These are phyloP conservation scores for Charina bottae DNA, from an alignment of 2,113 vertebrate genomes.

Conservation along the genomic window DNA sequence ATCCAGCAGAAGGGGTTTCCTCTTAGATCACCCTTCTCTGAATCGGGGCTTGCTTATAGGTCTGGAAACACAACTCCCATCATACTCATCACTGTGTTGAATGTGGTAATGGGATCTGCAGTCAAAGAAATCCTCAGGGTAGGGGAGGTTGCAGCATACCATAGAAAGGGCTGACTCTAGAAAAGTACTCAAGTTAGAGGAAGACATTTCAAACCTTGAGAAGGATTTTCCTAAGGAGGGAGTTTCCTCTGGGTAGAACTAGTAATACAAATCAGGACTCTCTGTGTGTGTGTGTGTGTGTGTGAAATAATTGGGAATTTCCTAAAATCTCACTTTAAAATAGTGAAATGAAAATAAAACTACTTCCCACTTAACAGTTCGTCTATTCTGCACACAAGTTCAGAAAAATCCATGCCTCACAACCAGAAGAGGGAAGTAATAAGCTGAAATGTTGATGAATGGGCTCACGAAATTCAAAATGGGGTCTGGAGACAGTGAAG, in stretches of 20 bases:
- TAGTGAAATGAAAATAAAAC: constrained; percentile 13
- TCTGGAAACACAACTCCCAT: neutral
- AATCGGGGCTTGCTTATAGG: neutral
- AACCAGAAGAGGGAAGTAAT: neutral
- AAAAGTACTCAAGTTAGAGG: neutral
- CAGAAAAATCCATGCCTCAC: neutral
- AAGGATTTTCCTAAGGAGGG: neutral
- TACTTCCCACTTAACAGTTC: neutral
- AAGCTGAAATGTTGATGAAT: neutral
- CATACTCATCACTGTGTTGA: neutral
- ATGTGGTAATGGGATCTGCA: neutral
- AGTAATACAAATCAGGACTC: neutral
- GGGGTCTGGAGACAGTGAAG: neutral
- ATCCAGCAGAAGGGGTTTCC: neutral
- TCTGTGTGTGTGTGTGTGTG: no score
- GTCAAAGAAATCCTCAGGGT: neutral
- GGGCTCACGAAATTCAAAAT: neutral
- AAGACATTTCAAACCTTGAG: neutral
- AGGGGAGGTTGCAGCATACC: neutral
- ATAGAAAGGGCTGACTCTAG: neutral
- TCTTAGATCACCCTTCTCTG: neutral
- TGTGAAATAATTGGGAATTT: neutral
- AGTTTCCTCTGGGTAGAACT: neutral
- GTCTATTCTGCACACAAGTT: neutral
- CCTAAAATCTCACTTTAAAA: neutral